Percentiles rank a stretch among this genome's conserved stretches.
phyloP scores from a whole-genome alignment of 2,888 invertebrate species.

The Electrophaes corylata region DNA sequence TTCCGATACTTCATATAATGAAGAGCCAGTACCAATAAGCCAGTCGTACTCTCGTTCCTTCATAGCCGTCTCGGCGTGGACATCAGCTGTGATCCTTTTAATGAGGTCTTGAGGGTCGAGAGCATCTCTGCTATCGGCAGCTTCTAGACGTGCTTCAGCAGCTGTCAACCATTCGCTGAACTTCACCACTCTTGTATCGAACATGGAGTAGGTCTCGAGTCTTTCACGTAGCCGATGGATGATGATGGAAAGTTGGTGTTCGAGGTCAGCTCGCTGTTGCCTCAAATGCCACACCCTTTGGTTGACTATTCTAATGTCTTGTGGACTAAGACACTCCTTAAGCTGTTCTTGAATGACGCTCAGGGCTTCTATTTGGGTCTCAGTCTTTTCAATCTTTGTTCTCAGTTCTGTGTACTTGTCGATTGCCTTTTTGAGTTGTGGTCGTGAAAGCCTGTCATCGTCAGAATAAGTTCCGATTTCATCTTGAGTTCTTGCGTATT shows the following conservation, averaged over 20 bases:
- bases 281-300: slow-evolving; percentile 91
- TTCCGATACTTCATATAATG: slow-evolving; percentile 86
- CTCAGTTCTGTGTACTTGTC: slow-evolving; percentile 86
- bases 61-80: slow-evolving; percentile 89
- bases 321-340: slow-evolving; percentile 92
- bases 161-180: slow-evolving; percentile 89
- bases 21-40: slow-evolving; percentile 88
- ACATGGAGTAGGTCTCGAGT: slow-evolving; percentile 88
- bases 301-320: slow-evolving; percentile 91
- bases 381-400: slow-evolving; percentile 82
- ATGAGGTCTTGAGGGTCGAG: slow-evolving; percentile 90
- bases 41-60: slow-evolving; percentile 92
- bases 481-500: slow-evolving; percentile 87
- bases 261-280: slow-evolving; percentile 92
- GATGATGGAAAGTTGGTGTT: slow-evolving; percentile 89
- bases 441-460: slow-evolving; percentile 83
- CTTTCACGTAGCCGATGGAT: slow-evolving; percentile 90
- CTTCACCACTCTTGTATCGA: slow-evolving; percentile 86
- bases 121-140: slow-evolving; percentile 79
- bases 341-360: slow-evolving; percentile 91
- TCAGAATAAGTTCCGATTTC: slow-evolving; percentile 84
- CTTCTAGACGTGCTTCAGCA: slow-evolving; percentile 87
- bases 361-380: slow-evolving; percentile 87
- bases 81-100: slow-evolving; percentile 88
- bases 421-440: slow-evolving; percentile 86